Evolutionary conservation across 2,888 invertebrate genomes (phyloP).

Genomic region (Cephus sareptanus): DNA sequence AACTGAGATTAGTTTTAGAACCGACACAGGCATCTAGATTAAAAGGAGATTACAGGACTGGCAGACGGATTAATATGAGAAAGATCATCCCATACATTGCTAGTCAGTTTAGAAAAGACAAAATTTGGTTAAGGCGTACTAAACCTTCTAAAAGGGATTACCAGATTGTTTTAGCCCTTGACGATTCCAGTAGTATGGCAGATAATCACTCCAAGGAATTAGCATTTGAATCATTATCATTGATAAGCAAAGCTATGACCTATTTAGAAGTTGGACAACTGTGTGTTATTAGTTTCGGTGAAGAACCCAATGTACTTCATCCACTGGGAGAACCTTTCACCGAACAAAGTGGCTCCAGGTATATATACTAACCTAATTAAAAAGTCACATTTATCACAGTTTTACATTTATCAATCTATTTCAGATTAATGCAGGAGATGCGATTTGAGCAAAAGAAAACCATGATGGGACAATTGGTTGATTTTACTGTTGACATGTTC

Average conservation of each 20-base stretch:
- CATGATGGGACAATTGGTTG: conserved; percentile 83
- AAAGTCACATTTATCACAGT: not conserved
- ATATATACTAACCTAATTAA: conserved; percentile 9
- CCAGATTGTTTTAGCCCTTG: conserved; percentile 95
- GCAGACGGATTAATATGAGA: conserved; percentile 97
- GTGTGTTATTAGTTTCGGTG: conserved; percentile 92
- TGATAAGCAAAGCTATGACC: conserved; percentile 88
- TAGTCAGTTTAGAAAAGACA: conserved; percentile 98
- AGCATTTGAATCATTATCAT: conserved; percentile 93
- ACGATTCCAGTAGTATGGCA: conserved; percentile 94
- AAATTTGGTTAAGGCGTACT: conserved; percentile 97
- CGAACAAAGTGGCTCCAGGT: conserved; percentile 84
- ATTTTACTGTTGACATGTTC: conserved; percentile 80
- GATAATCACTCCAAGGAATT: conserved; percentile 90
- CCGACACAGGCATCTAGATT: conserved; percentile 93
- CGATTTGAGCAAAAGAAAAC: conserved; percentile 93
- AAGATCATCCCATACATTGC: conserved; percentile 99
- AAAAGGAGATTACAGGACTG: conserved; percentile 96
- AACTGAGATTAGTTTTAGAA: conserved; percentile 92
- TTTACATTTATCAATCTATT: conserved; percentile 21
- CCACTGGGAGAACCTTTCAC: conserved; percentile 88
- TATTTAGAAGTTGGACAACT: conserved; percentile 95
- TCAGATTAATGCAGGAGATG: conserved; percentile 80
- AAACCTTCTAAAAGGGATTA: conserved; percentile 96
- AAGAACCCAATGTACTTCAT: conserved; percentile 86